Evolutionary conservation across 2,113 vertebrate species (phyloP).

Genomic region (Mustelus asterias): DNA sequence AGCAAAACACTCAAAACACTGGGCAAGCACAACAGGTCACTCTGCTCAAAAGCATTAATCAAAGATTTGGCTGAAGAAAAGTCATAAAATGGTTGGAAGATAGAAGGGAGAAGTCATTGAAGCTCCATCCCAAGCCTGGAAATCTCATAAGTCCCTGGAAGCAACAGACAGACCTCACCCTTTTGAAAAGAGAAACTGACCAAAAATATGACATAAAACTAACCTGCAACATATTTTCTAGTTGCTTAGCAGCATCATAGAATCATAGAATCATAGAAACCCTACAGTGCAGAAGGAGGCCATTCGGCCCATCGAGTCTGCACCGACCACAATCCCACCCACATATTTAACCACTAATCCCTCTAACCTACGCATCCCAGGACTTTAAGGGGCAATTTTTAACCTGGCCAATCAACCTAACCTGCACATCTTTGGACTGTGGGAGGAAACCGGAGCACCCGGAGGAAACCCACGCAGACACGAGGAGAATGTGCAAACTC

Average conservation of each 20-base stretch:
- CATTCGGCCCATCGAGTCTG: too few relatives aligned
- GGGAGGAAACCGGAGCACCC: too few relatives aligned
- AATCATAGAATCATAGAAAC: too few relatives aligned
- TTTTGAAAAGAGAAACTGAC: neutral
- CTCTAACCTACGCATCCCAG: too few relatives aligned
- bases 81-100: conserved; percentile 2
- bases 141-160: neutral
- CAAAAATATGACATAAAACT: neutral
- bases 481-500: too few relatives aligned
- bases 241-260: conserved; percentile 1
- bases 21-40: neutral
- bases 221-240: neutral
- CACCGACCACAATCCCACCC: too few relatives aligned
- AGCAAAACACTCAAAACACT: neutral
- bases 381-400: too few relatives aligned
- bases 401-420: too few relatives aligned
- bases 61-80: neutral
- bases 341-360: too few relatives aligned
- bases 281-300: too few relatives aligned
- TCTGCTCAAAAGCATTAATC: neutral
- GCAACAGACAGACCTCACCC: neutral
- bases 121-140: conserved; percentile 12
- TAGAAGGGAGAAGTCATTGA: neutral
- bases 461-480: too few relatives aligned
- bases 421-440: too few relatives aligned